Evolutionary conservation across 53 echinoderm and acorn worm genomes (phyloP).

Genomic region (Echinometra lucunter): DNA sequence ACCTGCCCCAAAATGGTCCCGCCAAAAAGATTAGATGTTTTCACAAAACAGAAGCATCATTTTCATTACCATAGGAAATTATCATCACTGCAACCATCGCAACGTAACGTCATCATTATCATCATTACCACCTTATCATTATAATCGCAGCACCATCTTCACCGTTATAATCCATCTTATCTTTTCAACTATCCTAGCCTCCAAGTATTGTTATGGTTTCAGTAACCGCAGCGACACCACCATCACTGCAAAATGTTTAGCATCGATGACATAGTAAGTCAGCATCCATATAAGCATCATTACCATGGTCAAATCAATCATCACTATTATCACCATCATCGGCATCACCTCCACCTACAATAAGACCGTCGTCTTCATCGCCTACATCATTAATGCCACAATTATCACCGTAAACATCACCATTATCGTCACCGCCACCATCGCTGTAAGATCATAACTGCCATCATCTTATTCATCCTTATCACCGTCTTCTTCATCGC

Average conservation of each 20-base stretch:
- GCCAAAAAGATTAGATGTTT: too few species aligned
- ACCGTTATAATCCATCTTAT: neutral
- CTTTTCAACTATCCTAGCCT: neutral
- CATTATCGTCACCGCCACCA: neutral
- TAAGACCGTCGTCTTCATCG: neutral
- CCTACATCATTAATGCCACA: neutral
- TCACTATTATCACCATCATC: slow-evolving; percentile 28
- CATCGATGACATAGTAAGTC: neutral
- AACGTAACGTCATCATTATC: neutral
- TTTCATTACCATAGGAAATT: too few species aligned
- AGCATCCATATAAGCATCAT: neutral
- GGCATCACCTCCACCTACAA: neutral
- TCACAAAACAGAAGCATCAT: too few species aligned
- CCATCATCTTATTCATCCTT: too few species aligned
- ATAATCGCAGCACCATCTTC: neutral
- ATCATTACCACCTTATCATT: neutral
- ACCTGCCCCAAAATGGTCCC: too few species aligned
- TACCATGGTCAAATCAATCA: neutral
- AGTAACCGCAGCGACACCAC: too few species aligned
- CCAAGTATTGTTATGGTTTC: too few species aligned
- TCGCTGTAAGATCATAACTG: neutral
- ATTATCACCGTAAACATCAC: neutral
- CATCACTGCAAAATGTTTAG: neutral
- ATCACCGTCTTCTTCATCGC: neutral
- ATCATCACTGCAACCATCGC: neutral